Evolutionary conservation across 2,113 vertebrate genomes (phyloP).

Genomic region (Eleginops maclovinus): DNA sequence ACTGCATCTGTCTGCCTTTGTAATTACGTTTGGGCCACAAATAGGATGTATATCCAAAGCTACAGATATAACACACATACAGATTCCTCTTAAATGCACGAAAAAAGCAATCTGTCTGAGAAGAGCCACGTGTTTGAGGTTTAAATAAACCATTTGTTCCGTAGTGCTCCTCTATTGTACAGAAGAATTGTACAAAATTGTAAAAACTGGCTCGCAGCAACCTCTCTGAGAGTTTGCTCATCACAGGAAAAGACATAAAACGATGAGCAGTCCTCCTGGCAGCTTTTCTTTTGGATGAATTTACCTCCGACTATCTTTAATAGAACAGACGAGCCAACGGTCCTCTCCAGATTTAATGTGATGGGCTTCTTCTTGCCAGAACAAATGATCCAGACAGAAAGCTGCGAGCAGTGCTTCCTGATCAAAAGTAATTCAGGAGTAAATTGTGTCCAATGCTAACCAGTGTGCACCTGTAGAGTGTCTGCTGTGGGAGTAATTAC

Average conservation of each 20-base stretch:
- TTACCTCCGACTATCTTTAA: neutral
- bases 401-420: constrained; percentile 18
- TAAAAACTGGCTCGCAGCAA: constrained; percentile 14
- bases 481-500: neutral
- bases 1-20: too few species aligned
- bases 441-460: neutral
- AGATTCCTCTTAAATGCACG: neutral
- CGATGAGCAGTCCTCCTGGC: neutral
- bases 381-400: constrained; percentile 29
- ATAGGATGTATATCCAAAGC: neutral
- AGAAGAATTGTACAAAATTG: neutral
- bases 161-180: neutral
- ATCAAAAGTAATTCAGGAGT: neutral
- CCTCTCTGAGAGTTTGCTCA: constrained; percentile 12
- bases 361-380: constrained; percentile 24
- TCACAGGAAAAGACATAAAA: constrained; percentile 9
- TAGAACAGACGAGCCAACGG: neutral
- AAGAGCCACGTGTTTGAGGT: neutral
- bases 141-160: neutral
- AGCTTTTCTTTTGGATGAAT: constrained; percentile 35
- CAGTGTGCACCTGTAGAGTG: neutral
- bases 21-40: neutral
- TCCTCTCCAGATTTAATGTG: neutral
- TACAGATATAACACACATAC: neutral
- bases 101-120: constrained; percentile 16